These are phyloP conservation scores for Diarsia mendica DNA, from an alignment of 2,888 invertebrate genomes.

Conservation along the genomic window DNA sequence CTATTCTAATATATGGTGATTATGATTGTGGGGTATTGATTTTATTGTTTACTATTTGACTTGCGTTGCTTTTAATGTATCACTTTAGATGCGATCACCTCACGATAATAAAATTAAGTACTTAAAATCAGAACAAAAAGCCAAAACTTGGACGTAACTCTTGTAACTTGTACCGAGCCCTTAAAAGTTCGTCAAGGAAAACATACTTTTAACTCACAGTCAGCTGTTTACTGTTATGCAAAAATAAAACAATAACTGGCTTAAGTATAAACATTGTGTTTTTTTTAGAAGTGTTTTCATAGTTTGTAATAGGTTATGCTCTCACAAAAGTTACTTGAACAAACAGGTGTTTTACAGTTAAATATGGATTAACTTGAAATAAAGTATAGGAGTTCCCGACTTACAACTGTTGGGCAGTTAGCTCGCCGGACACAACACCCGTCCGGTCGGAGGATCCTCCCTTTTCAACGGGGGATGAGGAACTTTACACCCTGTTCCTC, in stretches of 20 bases:
- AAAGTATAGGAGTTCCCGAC: too few species aligned
- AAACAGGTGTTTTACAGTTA: not conserved
- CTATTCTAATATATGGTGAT: not conserved
- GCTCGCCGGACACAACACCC: too few species aligned
- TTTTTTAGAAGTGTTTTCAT: not conserved
- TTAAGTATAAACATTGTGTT: not conserved
- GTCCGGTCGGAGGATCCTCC: too few species aligned
- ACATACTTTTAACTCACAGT: not conserved
- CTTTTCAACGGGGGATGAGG: too few species aligned
- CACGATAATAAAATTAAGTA: conserved; percentile 3
- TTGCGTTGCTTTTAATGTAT: not conserved
- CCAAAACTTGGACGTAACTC: not conserved
- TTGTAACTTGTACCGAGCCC: conserved; percentile 21
- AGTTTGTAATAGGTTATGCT: not conserved
- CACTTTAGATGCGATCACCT: conserved; percentile 5
- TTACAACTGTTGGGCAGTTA: too few species aligned
- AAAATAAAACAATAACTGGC: not conserved
- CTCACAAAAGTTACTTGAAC: conserved; percentile 3
- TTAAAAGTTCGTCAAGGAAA: conserved; percentile 15
- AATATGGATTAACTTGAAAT: not conserved
- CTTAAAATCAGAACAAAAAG: not conserved
- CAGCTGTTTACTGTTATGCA: conserved; percentile 34
- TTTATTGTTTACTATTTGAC: conserved; percentile 14
- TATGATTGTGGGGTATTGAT: conserved; percentile 14
- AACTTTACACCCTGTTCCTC: too few species aligned